These are phyloP conservation scores for Eledone cirrhosa DNA, from an alignment of 2,888 invertebrate species.

Conservation along the genomic window DNA sequence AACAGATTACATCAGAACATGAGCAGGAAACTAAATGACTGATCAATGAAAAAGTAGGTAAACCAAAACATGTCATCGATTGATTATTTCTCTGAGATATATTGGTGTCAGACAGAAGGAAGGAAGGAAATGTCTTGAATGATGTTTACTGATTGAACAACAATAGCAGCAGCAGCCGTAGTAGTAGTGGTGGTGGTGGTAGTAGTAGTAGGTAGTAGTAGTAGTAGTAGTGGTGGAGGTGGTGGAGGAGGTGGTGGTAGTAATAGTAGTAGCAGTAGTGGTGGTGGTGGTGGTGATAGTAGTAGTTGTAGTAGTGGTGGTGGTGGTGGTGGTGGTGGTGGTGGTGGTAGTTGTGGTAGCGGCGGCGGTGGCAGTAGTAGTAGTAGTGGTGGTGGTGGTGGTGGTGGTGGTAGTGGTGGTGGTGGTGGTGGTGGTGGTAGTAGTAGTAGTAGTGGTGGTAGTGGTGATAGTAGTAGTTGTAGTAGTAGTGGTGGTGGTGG, in stretches of 20 bases:
- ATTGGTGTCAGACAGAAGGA: too few relatives aligned
- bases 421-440: not conserved
- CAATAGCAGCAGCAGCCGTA: conserved; percentile 13
- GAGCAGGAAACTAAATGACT: too few relatives aligned
- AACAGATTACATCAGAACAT: too few relatives aligned
- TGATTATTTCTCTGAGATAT: too few relatives aligned
- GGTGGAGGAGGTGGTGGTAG: conserved; percentile 2
- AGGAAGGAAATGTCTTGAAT: too few relatives aligned
- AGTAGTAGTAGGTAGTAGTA: too few relatives aligned
- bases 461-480: conserved; percentile 7
- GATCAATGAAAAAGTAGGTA: too few relatives aligned
- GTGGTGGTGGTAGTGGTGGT: not conserved
- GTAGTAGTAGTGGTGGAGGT: too few relatives aligned
- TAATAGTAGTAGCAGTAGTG: conserved; percentile 13
- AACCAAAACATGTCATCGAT: too few relatives aligned
- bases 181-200: too few relatives aligned
- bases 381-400: not conserved
- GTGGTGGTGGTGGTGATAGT: conserved; percentile 13
- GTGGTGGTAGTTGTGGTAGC: conserved; percentile 10
- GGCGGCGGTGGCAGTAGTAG: not conserved
- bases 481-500: conserved; percentile 4
- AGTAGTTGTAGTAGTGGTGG: not conserved
- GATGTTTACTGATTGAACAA: too few relatives aligned
- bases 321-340: not conserved
- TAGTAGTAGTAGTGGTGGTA: conserved; percentile 12